These are phyloP conservation scores for Cantharis rustica DNA, from an alignment of 2,888 invertebrate genomes.

Conservation along the genomic window DNA sequence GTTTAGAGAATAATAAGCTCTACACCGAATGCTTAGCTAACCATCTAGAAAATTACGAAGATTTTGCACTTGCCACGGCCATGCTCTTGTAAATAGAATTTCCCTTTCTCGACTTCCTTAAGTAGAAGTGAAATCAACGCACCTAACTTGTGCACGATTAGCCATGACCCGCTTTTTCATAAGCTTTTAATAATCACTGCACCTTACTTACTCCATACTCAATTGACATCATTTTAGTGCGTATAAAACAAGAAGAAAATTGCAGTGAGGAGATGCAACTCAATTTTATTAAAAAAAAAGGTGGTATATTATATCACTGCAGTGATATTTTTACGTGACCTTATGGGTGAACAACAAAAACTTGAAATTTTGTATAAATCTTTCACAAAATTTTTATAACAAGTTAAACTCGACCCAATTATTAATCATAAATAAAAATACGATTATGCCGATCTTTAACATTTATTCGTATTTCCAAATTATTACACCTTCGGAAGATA, in stretches of 20 bases:
- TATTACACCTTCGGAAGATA: not conserved
- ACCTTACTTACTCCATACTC: not conserved
- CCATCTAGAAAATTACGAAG: constrained; percentile 24
- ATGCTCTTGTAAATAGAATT: constrained; percentile 44
- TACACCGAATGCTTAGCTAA: not conserved
- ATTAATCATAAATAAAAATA: not conserved
- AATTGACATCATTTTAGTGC: not conserved
- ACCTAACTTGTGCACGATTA: constrained; percentile 41
- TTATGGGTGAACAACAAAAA: not conserved
- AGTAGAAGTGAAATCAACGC: constrained; percentile 46
- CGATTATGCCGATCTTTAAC: too few species aligned
- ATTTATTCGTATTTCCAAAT: not conserved
- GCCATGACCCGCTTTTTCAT: constrained; percentile 44
- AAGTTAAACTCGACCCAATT: not conserved
- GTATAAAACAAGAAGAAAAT: not conserved
- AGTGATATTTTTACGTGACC: not conserved
- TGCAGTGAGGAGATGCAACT: not conserved
- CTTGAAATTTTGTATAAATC: not conserved
- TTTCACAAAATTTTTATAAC: not conserved
- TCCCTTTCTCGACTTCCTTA: constrained; percentile 52
- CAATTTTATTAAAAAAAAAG: not conserved
- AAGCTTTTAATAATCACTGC: constrained; percentile 19
- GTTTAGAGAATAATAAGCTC: not conserved
- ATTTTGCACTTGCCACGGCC: constrained; percentile 31
- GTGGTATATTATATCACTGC: too few species aligned